Conservation (phyloP, 1,140 invertebrate species). For the Ips typographus region DNA sequence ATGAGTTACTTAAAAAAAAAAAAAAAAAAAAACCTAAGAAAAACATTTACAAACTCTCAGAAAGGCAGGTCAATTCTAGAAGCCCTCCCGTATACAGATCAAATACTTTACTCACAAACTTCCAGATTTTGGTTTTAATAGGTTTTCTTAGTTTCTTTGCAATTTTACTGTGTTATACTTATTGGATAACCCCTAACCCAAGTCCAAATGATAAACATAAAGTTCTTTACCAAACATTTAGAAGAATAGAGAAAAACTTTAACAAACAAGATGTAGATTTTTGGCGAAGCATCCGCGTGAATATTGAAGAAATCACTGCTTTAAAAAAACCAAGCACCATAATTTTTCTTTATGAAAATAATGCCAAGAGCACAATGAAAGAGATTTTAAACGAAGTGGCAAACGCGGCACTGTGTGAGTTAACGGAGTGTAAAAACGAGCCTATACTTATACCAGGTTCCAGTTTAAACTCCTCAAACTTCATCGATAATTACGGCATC, state of each 20-base stretch:
- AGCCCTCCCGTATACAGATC: not conserved
- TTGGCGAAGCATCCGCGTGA: constrained; percentile 38
- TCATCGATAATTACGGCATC: constrained; percentile 50
- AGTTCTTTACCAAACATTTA: constrained; percentile 1
- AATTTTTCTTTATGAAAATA: constrained; percentile 41
- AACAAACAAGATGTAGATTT: constrained; percentile 37
- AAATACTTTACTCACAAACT: not conserved
- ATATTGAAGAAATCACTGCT: constrained; percentile 35
- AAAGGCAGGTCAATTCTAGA: too few relatives aligned
- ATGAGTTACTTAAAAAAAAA: too few relatives aligned
- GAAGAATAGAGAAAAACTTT: constrained; percentile 33
- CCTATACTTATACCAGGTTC: constrained; percentile 35
- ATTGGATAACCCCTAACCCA: not conserved
- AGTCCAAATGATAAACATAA: not conserved
- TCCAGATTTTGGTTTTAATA: not conserved
- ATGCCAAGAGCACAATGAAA: constrained; percentile 29
- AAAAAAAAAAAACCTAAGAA: too few relatives aligned
- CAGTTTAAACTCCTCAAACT: constrained; percentile 33
- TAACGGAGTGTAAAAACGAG: constrained; percentile 33
- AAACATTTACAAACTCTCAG: too few relatives aligned
- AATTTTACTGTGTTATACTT: not conserved
- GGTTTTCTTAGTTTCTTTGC: not conserved
- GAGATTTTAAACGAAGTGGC: constrained; percentile 36
- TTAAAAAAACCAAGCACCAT: constrained; percentile 41
- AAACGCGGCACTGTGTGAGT: constrained; percentile 33